Base-by-base conservation (phyloP, 2,113 vertebrate genomes). In the Prionailurus bengalensis region DNA sequence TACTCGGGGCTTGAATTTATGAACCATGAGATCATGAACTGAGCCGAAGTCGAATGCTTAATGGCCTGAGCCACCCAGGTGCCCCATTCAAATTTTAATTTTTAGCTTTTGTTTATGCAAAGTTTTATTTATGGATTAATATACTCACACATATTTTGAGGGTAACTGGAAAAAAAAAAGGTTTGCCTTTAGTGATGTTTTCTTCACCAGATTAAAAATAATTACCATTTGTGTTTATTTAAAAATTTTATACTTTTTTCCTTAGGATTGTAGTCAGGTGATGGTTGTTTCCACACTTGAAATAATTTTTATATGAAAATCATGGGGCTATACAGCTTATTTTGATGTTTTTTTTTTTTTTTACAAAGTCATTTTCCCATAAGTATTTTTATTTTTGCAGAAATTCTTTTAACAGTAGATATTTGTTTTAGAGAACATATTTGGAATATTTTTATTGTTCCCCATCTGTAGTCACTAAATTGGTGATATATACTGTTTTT, bases 231-330 rank as follows among this genome's bases (percentile, higher is more conserved):
- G 14, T 68, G 10, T 83, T 79, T 93, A 45, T 88, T 84, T 17
- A 79, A 88, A 84, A 80, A 74, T 81, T 79, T 80, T 33, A 23
- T n/a, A 33, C 11, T 33, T 73, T 73, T 95, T 86, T 86, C 42
- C 42, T 39, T 79, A 73, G 15, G 45, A 39, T 4, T 36, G 0
- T 61, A 29, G 39, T 87, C 76, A 94, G 25, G 51, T 66, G n/a
- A 2, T 76, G 33, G 9, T 82, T 25, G 5, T 73, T 73, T 79
- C 36, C 71, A 39, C 2, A 48, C 65, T 53, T 73, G 45, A 86
- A 93, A 90, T 58, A 89, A 58, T 81, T 89, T 73, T 86, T 78
- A 27, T 73, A 53, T 90, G 79, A 94, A 68, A 95, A 94, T 81
- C 10, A 27, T 91, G n/a, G 48, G 48, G 11, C 21, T 73, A 7